Percentiles rank a stretch among this genome's conserved stretches.
These are phyloP conservation scores for Empidonax traillii DNA, from an alignment of 2,113 vertebrate species.

Conservation along the genomic window DNA sequence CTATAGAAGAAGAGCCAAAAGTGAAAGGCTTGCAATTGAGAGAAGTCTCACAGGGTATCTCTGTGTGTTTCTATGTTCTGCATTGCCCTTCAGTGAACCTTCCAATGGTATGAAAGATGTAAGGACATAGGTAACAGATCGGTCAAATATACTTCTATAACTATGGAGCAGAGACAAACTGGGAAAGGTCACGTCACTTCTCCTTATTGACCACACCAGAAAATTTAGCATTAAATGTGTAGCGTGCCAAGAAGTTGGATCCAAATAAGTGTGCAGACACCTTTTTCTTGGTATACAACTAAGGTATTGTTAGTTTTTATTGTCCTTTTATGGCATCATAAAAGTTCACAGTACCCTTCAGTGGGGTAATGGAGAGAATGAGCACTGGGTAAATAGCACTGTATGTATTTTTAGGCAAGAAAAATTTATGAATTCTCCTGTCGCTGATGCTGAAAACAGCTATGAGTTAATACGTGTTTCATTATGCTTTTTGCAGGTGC, in stretches of 20 bases:
- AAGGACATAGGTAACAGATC: background rate
- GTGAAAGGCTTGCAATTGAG: background rate
- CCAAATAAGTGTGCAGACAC: background rate
- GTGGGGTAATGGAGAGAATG: background rate
- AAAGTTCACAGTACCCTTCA: slow-evolving; percentile 26
- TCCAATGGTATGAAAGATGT: background rate
- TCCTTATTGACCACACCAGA: background rate
- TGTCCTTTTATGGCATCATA: slow-evolving; percentile 32
- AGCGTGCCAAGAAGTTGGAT: background rate
- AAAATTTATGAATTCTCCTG: slow-evolving; percentile 30
- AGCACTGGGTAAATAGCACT: slow-evolving; percentile 7
- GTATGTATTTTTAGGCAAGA: slow-evolving; percentile 14
- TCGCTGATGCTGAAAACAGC: background rate
- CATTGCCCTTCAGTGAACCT: background rate
- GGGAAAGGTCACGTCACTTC: background rate
- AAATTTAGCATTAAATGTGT: background rate
- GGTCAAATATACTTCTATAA: background rate
- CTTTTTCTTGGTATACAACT: slow-evolving; percentile 20
- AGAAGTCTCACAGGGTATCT: background rate
- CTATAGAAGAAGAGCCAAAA: background rate
- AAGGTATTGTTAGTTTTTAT: slow-evolving; percentile 48
- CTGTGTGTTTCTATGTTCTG: background rate
- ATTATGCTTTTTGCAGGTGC: slow-evolving; percentile 83
- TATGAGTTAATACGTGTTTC: background rate
- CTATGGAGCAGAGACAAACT: background rate